Conservation (phyloP, 2,113 vertebrate genomes). For the Genyomyrus donnyi region DNA sequence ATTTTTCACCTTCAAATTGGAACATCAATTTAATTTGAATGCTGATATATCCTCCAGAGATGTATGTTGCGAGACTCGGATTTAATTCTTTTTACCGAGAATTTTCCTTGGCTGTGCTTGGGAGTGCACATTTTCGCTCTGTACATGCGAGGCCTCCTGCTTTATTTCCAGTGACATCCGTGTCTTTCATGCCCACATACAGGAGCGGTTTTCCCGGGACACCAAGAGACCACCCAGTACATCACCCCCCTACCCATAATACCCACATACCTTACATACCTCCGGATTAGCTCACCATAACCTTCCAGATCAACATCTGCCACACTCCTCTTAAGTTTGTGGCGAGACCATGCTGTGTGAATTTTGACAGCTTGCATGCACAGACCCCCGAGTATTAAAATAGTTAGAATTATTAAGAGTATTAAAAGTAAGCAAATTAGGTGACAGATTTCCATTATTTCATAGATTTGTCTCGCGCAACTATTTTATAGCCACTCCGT, state of each 20-base stretch:
- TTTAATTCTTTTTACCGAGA: slow-evolving; percentile 18
- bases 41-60: slow-evolving; percentile 7
- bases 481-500: not conserved
- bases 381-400: not conserved
- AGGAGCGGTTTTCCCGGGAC: not conserved
- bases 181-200: not conserved
- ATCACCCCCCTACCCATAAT: not conserved
- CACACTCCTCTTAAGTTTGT: not conserved
- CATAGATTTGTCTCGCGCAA: not conserved
- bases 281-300: not conserved
- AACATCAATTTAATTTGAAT: slow-evolving; percentile 11
- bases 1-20: slow-evolving; percentile 21
- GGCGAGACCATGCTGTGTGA: not conserved
- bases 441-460: not conserved
- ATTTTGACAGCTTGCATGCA: not conserved
- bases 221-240: not conserved
- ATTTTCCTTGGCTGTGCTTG: not conserved
- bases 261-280: not conserved
- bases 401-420: not conserved
- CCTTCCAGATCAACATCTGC: not conserved
- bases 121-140: not conserved
- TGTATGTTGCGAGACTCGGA: not conserved
- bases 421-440: not conserved
- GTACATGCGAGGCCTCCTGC: not conserved
- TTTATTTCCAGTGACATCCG: not conserved